Base-by-base conservation (phyloP, 2,797 vertebrate genomes). In the Kryptopterus vitreolus region DNA sequence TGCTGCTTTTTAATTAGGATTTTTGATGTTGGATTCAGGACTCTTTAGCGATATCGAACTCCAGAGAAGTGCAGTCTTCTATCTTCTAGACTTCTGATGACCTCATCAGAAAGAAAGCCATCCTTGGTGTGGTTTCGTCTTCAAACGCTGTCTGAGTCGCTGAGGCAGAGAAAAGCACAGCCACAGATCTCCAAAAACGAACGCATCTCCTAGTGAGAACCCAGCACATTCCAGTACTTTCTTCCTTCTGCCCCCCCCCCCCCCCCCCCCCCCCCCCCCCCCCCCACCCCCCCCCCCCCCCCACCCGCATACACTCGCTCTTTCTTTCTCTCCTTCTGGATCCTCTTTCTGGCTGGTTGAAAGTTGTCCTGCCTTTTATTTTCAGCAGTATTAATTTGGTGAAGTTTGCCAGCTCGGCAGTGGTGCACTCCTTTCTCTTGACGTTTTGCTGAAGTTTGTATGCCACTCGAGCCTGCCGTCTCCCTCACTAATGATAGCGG, bases 381-480 rank as follows among this genome's bases (percentile, higher is more conserved):
- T 94, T 93, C 90, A 93, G 93, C 92, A 92, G 93, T 94, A 94
- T 94, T 93, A 94, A 94, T 94, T 94, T 94, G 94, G 93, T 92
- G 82, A 85, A 87, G 86, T 87, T 83, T 85, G 86, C 86, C 85
- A 84, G 87, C 82, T 87, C 82, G 77, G 85, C 85, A 86, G 83
- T 85, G 85, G 83, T 76, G 75, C 81, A 78, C 84, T 85, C 84
- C 85, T 91, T 90, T 89, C 91, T 90, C 91, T 93, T 95, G 94
- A 94, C 94, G 93, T 94, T 94, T 94, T 94, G 94, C 93, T 94
- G 94, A 95, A 94, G 93, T 94, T 95, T 94, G 94, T 94, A 93
- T 90, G 92, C 91, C 92, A 90, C 94, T 93, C 93, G 93, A 93
- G 93, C 92, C 91, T 87, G 88, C 90, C 91, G 89, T 92, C 91